phyloP scores from a whole-genome alignment of 2,888 invertebrate genomes.

The Epirrhoe tristata region DNA sequence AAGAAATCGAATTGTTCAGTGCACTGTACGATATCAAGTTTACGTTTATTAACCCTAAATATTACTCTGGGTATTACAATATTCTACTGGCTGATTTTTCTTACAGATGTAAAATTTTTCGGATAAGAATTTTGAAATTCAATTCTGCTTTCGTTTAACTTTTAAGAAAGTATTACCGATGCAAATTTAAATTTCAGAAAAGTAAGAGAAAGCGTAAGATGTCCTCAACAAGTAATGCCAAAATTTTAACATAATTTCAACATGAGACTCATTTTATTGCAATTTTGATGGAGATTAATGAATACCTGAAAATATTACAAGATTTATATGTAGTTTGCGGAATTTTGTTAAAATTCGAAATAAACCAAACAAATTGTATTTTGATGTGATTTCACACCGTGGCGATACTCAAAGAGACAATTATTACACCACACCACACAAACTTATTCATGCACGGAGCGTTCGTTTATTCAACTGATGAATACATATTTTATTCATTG shows the following conservation, averaged over 20 bases:
- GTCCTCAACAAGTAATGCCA: slow-evolving; percentile 11
- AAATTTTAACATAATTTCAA: slow-evolving; percentile 26
- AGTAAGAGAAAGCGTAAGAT: slow-evolving; percentile 15
- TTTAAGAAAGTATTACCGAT: slow-evolving; percentile 16
- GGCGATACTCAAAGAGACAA: slow-evolving; percentile 9
- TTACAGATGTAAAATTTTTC: neutral
- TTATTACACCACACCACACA: slow-evolving; percentile 7
- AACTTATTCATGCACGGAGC: slow-evolving; percentile 62
- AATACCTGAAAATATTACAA: neutral
- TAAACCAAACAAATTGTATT: too few relatives aligned
- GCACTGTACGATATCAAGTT: neutral
- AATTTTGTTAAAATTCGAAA: neutral
- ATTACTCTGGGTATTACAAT: neutral
- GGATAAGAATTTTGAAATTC: neutral
- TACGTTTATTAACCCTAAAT: too few relatives aligned
- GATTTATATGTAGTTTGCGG: too few relatives aligned
- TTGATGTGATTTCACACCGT: neutral
- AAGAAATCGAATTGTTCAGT: neutral
- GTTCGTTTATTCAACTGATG: slow-evolving; percentile 77
- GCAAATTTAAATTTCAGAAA: slow-evolving; percentile 18
- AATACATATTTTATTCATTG: slow-evolving; percentile 80
- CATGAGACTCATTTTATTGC: slow-evolving; percentile 20
- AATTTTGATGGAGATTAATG: slow-evolving; percentile 1
- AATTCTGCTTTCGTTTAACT: slow-evolving; percentile 11
- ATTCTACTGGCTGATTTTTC: neutral